phyloP scores from a whole-genome alignment of 37 sponge, comb jelly and placozoan species.

The Petrosia ficiformis region DNA sequence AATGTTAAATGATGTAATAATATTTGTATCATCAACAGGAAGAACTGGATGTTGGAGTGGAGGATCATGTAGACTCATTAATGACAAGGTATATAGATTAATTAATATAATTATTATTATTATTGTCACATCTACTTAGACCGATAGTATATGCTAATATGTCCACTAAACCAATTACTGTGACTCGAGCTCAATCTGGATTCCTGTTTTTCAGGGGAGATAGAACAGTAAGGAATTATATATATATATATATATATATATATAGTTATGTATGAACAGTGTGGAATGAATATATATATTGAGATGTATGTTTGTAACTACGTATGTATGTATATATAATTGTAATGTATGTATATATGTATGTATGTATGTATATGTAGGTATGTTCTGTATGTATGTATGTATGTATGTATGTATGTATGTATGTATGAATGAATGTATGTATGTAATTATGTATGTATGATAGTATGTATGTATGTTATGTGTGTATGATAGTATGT shows the following conservation, averaged over 20 bases:
- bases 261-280: not conserved
- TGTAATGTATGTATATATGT: not conserved
- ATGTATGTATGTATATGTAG: no score
- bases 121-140: no score
- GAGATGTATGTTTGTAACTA: not conserved
- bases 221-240: constrained; percentile 46
- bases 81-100: not conserved
- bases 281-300: not conserved
- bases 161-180: constrained; percentile 83
- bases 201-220: constrained; percentile 73
- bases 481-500: not conserved
- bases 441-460: not conserved
- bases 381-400: no score
- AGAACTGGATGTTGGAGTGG: no score
- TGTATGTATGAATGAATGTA: not conserved
- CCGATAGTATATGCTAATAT: constrained; percentile 89
- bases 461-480: not conserved
- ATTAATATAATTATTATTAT: no score
- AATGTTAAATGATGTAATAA: not conserved
- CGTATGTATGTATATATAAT: constrained; percentile 3
- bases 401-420: not conserved
- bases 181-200: constrained; percentile 75
- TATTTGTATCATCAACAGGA: constrained; percentile 37
- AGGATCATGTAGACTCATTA: not conserved
- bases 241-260: constrained; percentile 5